phyloP scores from a whole-genome alignment of 2,888 invertebrate genomes.

The Unio delphinus region DNA sequence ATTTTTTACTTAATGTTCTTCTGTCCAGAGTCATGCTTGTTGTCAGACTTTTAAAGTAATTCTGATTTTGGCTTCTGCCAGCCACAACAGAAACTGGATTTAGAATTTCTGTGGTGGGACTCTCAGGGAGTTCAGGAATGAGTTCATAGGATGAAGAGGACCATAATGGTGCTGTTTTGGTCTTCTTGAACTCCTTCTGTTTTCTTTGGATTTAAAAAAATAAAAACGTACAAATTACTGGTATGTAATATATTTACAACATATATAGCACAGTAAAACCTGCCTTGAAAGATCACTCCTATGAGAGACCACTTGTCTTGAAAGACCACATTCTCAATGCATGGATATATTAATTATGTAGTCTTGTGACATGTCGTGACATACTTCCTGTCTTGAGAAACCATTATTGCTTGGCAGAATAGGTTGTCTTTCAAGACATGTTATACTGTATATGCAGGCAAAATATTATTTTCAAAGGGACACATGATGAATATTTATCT shows the following conservation, averaged over 20 bases:
- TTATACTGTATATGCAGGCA: no score
- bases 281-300: no score
- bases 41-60: slow-evolving; percentile 57
- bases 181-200: slow-evolving; percentile 57
- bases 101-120: slow-evolving; percentile 31
- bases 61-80: slow-evolving; percentile 13
- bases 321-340: no score
- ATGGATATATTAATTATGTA: no score
- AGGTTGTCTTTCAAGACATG: no score
- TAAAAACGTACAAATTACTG: slow-evolving; percentile 4
- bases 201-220: slow-evolving; percentile 46
- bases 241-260: background rate
- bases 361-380: no score
- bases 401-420: no score
- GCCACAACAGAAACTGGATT: slow-evolving; percentile 7
- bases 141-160: slow-evolving; percentile 22
- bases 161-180: slow-evolving; percentile 57
- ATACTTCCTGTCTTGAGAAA: no score
- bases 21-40: slow-evolving; percentile 61
- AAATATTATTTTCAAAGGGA: no score
- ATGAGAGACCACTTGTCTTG: no score
- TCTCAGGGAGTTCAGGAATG: slow-evolving; percentile 26
- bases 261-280: no score
- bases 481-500: no score
- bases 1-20: slow-evolving; percentile 17